These are phyloP conservation scores for Philotrypesis tridentata DNA, from an alignment of 1,140 invertebrate genomes.

Conservation along the genomic window DNA sequence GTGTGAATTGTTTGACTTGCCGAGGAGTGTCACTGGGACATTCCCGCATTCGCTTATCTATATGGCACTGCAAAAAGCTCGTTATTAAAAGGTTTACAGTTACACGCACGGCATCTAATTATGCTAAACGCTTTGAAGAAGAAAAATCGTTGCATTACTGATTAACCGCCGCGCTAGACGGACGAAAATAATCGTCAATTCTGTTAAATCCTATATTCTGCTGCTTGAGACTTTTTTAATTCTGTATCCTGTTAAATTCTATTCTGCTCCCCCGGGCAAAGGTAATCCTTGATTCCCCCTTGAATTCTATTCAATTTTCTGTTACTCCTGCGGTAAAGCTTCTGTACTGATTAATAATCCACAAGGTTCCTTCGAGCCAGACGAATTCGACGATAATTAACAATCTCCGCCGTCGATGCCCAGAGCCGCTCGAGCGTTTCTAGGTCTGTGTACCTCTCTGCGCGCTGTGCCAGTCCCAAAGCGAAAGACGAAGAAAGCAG, in stretches of 20 bases:
- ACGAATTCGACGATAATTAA: no score
- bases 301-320: no score
- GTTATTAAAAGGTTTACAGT: neutral
- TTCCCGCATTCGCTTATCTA: neutral
- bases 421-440: slow-evolving; percentile 6
- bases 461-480: neutral
- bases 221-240: no score
- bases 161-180: neutral
- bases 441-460: slow-evolving; percentile 5
- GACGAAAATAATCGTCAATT: neutral
- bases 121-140: neutral
- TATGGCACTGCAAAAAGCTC: neutral
- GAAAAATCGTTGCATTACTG: neutral
- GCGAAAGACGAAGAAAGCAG: neutral
- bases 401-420: neutral
- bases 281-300: no score
- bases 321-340: neutral
- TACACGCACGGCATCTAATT: neutral
- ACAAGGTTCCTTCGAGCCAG: neutral
- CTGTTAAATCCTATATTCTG: no score
- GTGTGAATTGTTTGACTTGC: neutral
- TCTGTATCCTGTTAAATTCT: no score
- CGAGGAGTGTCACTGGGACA: neutral
- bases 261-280: no score
- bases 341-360: neutral